A percentile compares a stretch with the other conserved stretches of the same genome.
These are phyloP conservation scores for Hafferia zeledoni DNA, from an alignment of 2,797 vertebrate species.

Conservation along the genomic window DNA sequence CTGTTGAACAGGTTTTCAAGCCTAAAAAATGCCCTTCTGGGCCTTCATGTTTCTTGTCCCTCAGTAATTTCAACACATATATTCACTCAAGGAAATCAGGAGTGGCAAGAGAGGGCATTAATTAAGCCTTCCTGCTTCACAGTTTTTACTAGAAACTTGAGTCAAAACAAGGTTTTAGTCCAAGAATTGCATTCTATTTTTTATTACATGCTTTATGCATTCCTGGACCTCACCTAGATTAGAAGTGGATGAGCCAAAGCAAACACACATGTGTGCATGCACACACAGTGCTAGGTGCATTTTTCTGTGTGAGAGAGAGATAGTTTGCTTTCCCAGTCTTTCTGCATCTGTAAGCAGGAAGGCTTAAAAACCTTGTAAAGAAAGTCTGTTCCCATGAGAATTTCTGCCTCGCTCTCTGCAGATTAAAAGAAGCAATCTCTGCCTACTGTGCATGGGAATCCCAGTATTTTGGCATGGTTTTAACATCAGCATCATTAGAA, in stretches of 20 bases:
- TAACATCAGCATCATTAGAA: constrained; percentile 47
- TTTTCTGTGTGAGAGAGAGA: background rate
- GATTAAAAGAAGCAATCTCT: constrained; percentile 37
- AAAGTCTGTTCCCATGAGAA: constrained; percentile 51
- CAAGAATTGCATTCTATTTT: background rate
- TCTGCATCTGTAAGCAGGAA: constrained; percentile 53
- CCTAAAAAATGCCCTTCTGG: background rate
- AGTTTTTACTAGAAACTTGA: background rate
- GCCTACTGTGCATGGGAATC: constrained; percentile 36
- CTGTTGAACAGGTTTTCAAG: background rate
- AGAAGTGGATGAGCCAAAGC: constrained; percentile 14
- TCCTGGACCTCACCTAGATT: constrained; percentile 18
- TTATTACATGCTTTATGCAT: background rate
- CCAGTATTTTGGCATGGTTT: constrained; percentile 47
- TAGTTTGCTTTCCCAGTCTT: constrained; percentile 18
- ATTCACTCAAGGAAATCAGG: background rate
- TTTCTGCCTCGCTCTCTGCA: constrained; percentile 4
- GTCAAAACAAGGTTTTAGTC: background rate
- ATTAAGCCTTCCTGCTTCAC: background rate
- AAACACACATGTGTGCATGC: background rate
- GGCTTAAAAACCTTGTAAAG: constrained; percentile 49
- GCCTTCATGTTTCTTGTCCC: background rate
- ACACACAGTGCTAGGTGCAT: background rate
- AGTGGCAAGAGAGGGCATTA: background rate
- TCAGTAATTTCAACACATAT: background rate